Base-by-base conservation (phyloP, 2,888 invertebrate species). In the Leptinotarsa rubiginosa region DNA sequence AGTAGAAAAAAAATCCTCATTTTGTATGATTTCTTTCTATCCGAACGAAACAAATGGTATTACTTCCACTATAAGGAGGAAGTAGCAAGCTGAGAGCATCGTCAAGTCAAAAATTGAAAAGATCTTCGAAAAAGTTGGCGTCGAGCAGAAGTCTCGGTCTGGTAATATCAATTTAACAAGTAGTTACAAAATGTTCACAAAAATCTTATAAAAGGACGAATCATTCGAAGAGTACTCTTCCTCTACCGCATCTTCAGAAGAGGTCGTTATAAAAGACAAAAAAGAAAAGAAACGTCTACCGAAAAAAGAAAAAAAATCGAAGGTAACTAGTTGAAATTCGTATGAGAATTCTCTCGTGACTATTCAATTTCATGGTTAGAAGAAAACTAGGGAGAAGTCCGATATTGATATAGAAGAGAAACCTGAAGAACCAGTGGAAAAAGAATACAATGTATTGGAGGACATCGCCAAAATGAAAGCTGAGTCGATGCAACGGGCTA, bases 401-500 rank as follows among this genome's bases (percentile, higher is more conserved):
- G 54, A 68, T 1, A 12, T 68, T 13, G 22, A 10, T 10, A 2
- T 54, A 1, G 52, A 59, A 65, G 65, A 62, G 15, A 56, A 47
- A 68, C 73, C 47, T 56, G 70, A 22, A 47, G 74, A 74, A 50
- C 22, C 52, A 15, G 74, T 71, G 12, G 47, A 74, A 13, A 64
- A 74, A 15, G 72, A 75, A 5, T 31, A 67, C 20, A 73, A 70
- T 3, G 69, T 72, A 18, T 52, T 66, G 16, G 77, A 75, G 3
- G 73, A 77, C 54, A 64, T 79, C 4, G 69, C 72, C 16, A 73
- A 69, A 73, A 41, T 64, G 47, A 73, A 56, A 52, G 47, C 50
- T 10, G 94, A 94, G 0, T 94, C 94, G 16, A 25, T 22, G 15
- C 20, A 22, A 25, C 59, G 13, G 18, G 59, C 59, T 22, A 18